A percentile compares a stretch with the other conserved stretches of the same genome.
Conservation (phyloP, 2,113 vertebrate species). For the Actenoides lindsayi region DNA sequence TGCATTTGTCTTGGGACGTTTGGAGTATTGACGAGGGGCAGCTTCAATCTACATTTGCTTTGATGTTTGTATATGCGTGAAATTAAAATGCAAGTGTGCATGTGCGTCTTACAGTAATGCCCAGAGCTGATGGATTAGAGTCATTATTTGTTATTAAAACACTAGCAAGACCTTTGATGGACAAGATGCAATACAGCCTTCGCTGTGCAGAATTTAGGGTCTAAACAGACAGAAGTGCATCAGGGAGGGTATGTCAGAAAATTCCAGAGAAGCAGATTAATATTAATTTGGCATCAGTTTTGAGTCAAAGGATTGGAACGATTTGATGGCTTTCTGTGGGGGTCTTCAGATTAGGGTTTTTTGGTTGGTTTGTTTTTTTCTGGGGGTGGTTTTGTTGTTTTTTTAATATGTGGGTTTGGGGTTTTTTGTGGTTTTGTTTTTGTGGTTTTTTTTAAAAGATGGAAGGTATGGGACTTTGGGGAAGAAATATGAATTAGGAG, state of each 20-base stretch:
- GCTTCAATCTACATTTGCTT: not conserved
- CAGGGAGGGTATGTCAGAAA: not conserved
- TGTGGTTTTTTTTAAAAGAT: not conserved
- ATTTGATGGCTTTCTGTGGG: not conserved
- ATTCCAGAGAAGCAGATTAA: not conserved
- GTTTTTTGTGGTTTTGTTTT: not conserved
- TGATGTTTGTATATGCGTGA: not conserved
- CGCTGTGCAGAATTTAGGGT: not conserved
- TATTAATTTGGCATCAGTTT: not conserved
- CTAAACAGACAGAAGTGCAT: not conserved
- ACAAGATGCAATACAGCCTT: not conserved
- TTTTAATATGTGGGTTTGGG: too few relatives aligned
- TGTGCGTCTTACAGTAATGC: not conserved
- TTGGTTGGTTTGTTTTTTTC: too few relatives aligned
- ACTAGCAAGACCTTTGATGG: not conserved
- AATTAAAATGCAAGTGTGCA: not conserved
- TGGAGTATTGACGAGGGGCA: rapidly evolving
- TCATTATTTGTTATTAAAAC: not conserved
- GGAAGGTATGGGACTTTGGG: not conserved
- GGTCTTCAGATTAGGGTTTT: too few relatives aligned
- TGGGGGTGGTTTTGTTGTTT: too few relatives aligned
- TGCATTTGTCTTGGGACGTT: not conserved
- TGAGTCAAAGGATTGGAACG: not conserved
- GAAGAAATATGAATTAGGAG: not conserved
- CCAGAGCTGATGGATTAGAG: not conserved